A percentile compares a stretch with the other conserved stretches of the same genome.
These are phyloP conservation scores for Nomada lathburiana DNA, from an alignment of 2,888 invertebrate genomes.

Conservation along the genomic window DNA sequence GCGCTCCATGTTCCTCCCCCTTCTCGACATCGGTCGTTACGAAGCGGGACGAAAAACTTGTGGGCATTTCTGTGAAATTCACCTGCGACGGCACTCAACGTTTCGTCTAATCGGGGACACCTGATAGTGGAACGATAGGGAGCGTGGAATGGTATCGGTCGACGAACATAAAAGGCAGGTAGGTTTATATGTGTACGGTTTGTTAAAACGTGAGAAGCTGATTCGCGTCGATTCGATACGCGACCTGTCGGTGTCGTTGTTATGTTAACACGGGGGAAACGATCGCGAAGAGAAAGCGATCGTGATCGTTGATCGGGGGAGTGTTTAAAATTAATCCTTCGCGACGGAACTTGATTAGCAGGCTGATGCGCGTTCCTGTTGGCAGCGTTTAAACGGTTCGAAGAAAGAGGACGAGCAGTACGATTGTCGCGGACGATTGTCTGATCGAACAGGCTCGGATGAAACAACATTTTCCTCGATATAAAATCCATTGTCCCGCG, in stretches of 20 bases:
- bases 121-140: too few relatives aligned
- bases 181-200: too few relatives aligned
- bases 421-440: too few relatives aligned
- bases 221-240: conserved; percentile 25
- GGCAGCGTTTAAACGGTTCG: too few relatives aligned
- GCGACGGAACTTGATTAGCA: conserved; percentile 18
- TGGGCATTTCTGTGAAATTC: background rate
- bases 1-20: background rate
- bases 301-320: conserved; percentile 26
- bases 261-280: conserved; percentile 7
- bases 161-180: too few relatives aligned
- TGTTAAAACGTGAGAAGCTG: conserved; percentile 27
- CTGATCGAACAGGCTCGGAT: too few relatives aligned
- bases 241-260: background rate
- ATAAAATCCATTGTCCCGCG: too few relatives aligned
- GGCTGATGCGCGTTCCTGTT: too few relatives aligned
- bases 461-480: background rate
- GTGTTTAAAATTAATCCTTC: conserved; percentile 31
- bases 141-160: background rate
- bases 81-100: too few relatives aligned
- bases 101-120: too few relatives aligned
- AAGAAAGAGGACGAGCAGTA: too few relatives aligned
- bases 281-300: conserved; percentile 15
- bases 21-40: background rate
- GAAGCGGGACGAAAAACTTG: background rate